Conservation (phyloP, 2,113 vertebrate genomes). For the Pachypanchax playfairii region DNA sequence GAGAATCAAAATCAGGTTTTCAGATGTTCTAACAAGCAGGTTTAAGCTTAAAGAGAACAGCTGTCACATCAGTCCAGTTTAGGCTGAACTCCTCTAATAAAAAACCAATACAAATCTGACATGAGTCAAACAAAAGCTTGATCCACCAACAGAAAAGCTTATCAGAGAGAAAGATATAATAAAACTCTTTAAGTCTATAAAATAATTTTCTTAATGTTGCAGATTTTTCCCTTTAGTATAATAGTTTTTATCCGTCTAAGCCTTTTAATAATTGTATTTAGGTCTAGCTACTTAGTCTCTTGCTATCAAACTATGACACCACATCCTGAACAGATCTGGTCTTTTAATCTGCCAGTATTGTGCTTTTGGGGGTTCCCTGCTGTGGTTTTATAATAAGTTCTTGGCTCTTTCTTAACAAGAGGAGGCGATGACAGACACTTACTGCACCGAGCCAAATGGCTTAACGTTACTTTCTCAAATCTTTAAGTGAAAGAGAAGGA, state of each 20-base stretch:
- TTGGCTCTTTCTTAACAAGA: constrained; percentile 22
- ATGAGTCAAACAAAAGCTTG: background rate
- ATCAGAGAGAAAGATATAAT: background rate
- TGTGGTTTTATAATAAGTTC: constrained; percentile 43
- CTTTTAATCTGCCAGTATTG: constrained; percentile 20
- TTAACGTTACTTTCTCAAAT: constrained; percentile 15
- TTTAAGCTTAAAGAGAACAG: background rate
- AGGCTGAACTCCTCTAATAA: background rate
- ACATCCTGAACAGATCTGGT: constrained; percentile 21
- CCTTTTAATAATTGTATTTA: background rate
- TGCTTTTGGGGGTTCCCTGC: constrained; percentile 38
- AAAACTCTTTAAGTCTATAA: too few relatives aligned
- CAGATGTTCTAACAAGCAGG: constrained; percentile 3
- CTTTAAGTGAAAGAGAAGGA: constrained; percentile 7
- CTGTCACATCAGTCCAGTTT: background rate
- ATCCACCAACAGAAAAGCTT: background rate
- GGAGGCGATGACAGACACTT: constrained; percentile 22
- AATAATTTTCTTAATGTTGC: background rate
- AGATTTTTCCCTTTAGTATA: background rate
- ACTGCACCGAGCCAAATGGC: constrained; percentile 15
- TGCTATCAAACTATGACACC: constrained; percentile 7
- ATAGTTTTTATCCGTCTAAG: background rate
- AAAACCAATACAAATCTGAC: background rate
- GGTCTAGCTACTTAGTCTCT: constrained; percentile 7
- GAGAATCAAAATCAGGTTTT: constrained; percentile 1